These are phyloP conservation scores for Drosophila prostipennis DNA, from an alignment of 2,888 invertebrate species.

Conservation along the genomic window DNA sequence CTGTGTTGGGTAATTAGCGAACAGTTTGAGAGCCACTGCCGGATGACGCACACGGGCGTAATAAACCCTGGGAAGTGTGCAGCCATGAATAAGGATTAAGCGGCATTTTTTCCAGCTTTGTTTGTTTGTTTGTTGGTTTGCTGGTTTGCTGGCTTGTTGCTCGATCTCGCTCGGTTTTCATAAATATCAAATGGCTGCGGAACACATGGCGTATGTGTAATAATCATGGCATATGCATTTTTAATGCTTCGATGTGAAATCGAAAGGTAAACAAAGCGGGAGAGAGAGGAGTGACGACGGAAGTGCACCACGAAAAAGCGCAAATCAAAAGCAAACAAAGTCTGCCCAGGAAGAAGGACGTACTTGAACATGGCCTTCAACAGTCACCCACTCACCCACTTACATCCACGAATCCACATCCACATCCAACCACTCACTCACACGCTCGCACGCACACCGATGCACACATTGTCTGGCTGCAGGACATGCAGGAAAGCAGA, in stretches of 20 bases:
- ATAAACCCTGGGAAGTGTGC: constrained; percentile 14
- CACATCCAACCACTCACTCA: too few species aligned
- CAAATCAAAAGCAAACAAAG: constrained; percentile 64
- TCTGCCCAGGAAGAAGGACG: constrained; percentile 17
- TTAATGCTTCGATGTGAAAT: constrained; percentile 58
- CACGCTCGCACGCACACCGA: constrained; percentile 8
- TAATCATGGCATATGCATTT: constrained; percentile 60
- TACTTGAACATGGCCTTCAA: constrained; percentile 71
- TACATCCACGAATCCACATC: constrained; percentile 1
- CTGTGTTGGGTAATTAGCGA: constrained; percentile 37
- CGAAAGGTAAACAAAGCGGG: constrained; percentile 20
- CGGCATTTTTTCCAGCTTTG: neutral
- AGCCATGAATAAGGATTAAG: constrained; percentile 33
- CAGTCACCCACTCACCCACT: constrained; percentile 31
- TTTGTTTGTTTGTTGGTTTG: neutral
- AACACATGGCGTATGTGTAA: constrained; percentile 61
- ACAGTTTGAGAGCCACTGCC: constrained; percentile 42
- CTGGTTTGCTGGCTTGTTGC: constrained; percentile 5
- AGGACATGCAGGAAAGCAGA: constrained; percentile 29
- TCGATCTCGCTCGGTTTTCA: constrained; percentile 35
- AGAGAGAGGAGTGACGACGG: neutral
- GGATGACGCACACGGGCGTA: constrained; percentile 31
- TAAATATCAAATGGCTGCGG: constrained; percentile 65
- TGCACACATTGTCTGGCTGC: constrained; percentile 56
- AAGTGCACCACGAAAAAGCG: constrained; percentile 46